phyloP scores from a whole-genome alignment of 2,113 vertebrate genomes.

The Benitochromis conjunctus region DNA sequence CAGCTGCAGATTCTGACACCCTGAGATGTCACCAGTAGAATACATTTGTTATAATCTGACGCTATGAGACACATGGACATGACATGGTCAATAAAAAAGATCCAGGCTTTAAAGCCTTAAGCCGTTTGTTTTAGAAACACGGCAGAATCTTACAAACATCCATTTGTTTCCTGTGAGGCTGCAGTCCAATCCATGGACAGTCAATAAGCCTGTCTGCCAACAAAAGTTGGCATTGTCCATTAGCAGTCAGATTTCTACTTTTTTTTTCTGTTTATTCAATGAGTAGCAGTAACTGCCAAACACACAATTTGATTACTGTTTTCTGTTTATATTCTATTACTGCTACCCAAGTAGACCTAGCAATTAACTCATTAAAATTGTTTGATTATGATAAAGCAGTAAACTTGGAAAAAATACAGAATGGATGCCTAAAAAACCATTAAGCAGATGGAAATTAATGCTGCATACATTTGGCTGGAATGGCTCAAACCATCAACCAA shows the following conservation, averaged over 20 bases:
- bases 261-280: neutral
- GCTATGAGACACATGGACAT: neutral
- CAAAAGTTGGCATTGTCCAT: neutral
- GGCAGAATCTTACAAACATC: rapidly evolving
- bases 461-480: neutral
- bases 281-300: neutral
- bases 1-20: neutral
- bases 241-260: neutral
- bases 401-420: neutral
- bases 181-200: neutral
- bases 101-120: neutral
- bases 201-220: neutral
- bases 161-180: neutral
- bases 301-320: neutral
- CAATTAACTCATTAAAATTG: neutral
- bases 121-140: neutral
- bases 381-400: neutral
- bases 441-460: neutral
- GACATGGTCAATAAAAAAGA: neutral
- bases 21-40: neutral
- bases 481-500: neutral
- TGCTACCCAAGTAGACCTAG: neutral
- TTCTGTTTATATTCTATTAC: neutral
- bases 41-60: neutral
- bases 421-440: neutral